A percentile compares a stretch with the other conserved stretches of the same genome.
phyloP scores from a whole-genome alignment of 2,888 invertebrate genomes.

The Branchellion lobata region DNA sequence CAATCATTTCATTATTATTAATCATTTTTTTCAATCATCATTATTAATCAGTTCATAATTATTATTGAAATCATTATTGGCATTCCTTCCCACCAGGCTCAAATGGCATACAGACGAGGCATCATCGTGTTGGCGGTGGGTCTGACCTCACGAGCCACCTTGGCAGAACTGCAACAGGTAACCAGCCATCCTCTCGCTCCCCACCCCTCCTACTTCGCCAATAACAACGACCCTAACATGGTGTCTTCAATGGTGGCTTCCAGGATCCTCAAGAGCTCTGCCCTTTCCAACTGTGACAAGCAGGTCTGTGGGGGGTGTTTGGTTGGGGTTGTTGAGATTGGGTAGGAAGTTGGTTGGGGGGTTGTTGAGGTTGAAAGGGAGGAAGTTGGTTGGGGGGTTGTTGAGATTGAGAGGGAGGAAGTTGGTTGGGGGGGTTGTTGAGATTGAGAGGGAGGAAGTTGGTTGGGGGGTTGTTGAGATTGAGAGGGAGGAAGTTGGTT shows the following conservation, averaged over 20 bases:
- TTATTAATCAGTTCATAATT: no score
- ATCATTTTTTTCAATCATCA: no score
- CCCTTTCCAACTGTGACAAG: neutral
- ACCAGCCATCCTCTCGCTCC: conserved; percentile 30
- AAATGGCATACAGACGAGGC: neutral
- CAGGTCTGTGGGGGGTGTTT: neutral
- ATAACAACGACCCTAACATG: neutral
- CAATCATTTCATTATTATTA: no score
- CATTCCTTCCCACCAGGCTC: neutral
- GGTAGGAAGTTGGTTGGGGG: neutral
- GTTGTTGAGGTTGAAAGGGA: neutral
- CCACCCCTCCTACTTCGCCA: conserved; percentile 24
- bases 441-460: no score
- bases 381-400: no score
- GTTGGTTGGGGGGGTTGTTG: no score
- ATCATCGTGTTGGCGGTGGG: conserved; percentile 28
- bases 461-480: no score
- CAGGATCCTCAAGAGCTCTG: conserved; percentile 20
- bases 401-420: no score
- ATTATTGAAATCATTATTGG: no score
- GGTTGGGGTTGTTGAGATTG: neutral
- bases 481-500: no score
- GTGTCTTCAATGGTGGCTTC: neutral
- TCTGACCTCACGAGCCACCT: neutral
- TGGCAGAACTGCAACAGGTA: neutral